Conservation (phyloP, 2,888 invertebrate species). For the Tholera decimalis region DNA sequence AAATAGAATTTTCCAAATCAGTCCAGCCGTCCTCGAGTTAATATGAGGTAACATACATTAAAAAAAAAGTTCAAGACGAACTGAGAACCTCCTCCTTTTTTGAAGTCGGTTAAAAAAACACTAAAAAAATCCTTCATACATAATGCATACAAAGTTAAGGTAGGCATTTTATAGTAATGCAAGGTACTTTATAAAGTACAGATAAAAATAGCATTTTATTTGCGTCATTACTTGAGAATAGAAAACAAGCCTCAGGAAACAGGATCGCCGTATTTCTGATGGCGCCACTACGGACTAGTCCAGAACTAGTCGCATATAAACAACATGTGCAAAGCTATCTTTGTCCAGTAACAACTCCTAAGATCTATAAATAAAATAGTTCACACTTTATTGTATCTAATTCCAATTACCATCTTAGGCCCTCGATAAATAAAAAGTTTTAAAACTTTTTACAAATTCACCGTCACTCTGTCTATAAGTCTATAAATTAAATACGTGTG, state of each 20-base stretch:
- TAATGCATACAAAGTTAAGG: slow-evolving; percentile 32
- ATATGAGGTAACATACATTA: too few relatives aligned
- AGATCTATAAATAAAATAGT: slow-evolving; percentile 50
- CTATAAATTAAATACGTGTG: slow-evolving; percentile 9
- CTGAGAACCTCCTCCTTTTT: too few relatives aligned
- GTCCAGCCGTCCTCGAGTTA: too few relatives aligned
- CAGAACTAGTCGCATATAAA: slow-evolving; percentile 41
- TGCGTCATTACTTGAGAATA: slow-evolving; percentile 57
- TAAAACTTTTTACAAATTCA: slow-evolving; percentile 13
- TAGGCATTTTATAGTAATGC: slow-evolving; percentile 40
- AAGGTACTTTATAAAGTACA: slow-evolving; percentile 30
- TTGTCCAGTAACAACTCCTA: slow-evolving; percentile 26
- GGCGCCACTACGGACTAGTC: slow-evolving; percentile 46
- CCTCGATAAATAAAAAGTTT: slow-evolving; percentile 5
- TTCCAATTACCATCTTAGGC: slow-evolving; percentile 1
- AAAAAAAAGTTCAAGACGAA: too few relatives aligned
- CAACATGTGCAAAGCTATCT: slow-evolving; percentile 34
- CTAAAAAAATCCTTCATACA: background rate
- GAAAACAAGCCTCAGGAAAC: slow-evolving; percentile 63
- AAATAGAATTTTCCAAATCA: background rate
- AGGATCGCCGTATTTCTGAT: slow-evolving; percentile 52
- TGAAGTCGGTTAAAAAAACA: too few relatives aligned
- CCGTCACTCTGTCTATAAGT: slow-evolving; percentile 9
- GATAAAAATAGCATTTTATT: slow-evolving; percentile 59
- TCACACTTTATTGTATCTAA: slow-evolving; percentile 36